Evolutionary conservation across 30 jellyfish, hydroid and myxozoan genomes (phyloP), one percentile per base, ranked within the genome.

Genomic region (Haliclystus octoradiatus): DNA sequence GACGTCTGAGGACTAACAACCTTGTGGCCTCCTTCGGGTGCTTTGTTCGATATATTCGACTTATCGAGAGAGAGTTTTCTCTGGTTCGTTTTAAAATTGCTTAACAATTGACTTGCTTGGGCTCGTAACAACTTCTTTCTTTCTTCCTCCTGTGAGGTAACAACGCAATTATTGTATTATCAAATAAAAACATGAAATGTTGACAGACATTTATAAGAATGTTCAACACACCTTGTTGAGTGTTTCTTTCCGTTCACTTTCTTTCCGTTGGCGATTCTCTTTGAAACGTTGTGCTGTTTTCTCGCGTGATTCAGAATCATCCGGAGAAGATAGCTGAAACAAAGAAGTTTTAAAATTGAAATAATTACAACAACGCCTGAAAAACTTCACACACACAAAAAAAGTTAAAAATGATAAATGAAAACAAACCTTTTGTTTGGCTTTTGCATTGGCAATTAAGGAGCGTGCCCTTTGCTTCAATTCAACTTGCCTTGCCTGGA

Each of bases 91-190:
- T 40, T 40, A 19, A 40, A 9, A 19, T 40, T 40, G 57, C 14
- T 81, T 57, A 89, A 50, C 49, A 89, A 78, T 34, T 77, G 81
- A 76, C 84, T 77, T 3, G 98, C 98, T 81, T 82, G 90, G 46
- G 93, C 83, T 13, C 98, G 90, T 1, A 89, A 83, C 73, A 81
- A 52, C 35, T 61, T 49, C 68, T 89, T 89, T 2, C 98, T 74
- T 53, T 89, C 95, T 49, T 80, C 93, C 63, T 89, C 98, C 80
- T 81, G 93, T 95, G 80, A 63, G n/a, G 46, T 31, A 78, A 31
- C n/a, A 40, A 40, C n/a, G n/a, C n/a, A n/a, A n/a, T n/a, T n/a
- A n/a, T n/a, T n/a, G n/a, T n/a, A n/a, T n/a, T n/a, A n/a, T n/a
- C n/a, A n/a, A n/a, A n/a, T n/a, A n/a, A n/a, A n/a, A n/a, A n/a